A percentile compares a stretch with the other conserved stretches of the same genome.
Evolutionary conservation across 2,113 vertebrate genomes (phyloP).

Genomic region (Indri indri): DNA sequence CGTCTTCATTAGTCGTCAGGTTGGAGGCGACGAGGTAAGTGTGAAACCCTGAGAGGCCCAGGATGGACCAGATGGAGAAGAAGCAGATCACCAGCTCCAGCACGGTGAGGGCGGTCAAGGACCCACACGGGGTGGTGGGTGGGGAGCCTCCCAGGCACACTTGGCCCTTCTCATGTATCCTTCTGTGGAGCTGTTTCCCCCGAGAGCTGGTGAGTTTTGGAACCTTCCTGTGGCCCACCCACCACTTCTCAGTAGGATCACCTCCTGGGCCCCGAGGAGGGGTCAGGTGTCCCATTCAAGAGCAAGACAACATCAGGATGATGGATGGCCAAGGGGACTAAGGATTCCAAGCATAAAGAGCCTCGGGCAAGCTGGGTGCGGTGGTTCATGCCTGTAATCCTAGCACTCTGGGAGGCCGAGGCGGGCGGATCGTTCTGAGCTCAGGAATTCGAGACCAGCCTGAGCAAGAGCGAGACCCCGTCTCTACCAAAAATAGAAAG

Average conservation of each 20-base stretch:
- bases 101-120: slow-evolving; percentile 91
- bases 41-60: slow-evolving; percentile 99
- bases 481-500: no score
- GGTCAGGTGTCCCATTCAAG: not conserved
- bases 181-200: not conserved
- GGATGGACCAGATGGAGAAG: slow-evolving; percentile 98
- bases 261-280: not conserved
- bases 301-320: not conserved
- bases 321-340: not conserved
- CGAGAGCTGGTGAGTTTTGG: not conserved
- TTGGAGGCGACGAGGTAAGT: slow-evolving; percentile 98
- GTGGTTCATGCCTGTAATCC: no score
- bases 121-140: not conserved
- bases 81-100: slow-evolving; percentile 97
- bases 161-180: not conserved
- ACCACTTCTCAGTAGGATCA: not conserved
- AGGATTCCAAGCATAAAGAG: not conserved
- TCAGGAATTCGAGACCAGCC: no score
- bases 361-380: no score
- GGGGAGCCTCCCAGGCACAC: not conserved
- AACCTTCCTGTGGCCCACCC: not conserved
- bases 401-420: no score
- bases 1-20: slow-evolving; percentile 97
- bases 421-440: no score
- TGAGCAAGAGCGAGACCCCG: no score